These are phyloP conservation scores for Iguana delicatissima DNA, from an alignment of 2,797 vertebrate genomes.

Conservation along the genomic window DNA sequence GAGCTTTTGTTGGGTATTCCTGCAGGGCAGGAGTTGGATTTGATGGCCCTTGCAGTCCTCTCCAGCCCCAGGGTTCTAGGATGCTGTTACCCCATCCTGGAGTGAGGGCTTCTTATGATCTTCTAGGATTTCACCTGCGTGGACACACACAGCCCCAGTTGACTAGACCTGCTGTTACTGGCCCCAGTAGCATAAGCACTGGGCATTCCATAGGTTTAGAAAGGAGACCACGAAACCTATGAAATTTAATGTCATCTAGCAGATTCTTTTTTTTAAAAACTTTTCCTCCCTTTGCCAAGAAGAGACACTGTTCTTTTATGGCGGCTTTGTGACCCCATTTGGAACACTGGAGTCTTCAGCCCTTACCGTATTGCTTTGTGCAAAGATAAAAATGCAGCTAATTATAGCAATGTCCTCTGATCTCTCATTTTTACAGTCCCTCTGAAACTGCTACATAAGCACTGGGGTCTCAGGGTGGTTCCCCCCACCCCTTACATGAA, in stretches of 20 bases:
- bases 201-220: not conserved
- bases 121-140: no score
- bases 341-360: not conserved
- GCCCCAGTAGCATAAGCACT: not conserved
- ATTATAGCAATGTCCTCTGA: not conserved
- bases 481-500: not conserved
- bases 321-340: not conserved
- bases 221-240: not conserved
- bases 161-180: not conserved
- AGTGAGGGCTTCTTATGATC: no score
- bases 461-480: not conserved
- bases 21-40: no score
- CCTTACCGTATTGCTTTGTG: not conserved
- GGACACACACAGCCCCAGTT: not conserved
- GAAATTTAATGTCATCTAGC: not conserved
- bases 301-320: not conserved
- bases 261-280: no score
- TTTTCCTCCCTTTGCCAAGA: not conserved
- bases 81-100: no score
- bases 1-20: no score
- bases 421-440: not conserved
- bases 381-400: not conserved
- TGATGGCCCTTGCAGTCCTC: no score
- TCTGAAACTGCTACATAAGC: not conserved
- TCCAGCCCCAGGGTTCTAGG: no score